Base-by-base conservation (phyloP, 2,113 vertebrate species). In the Leptosomus discolor region DNA sequence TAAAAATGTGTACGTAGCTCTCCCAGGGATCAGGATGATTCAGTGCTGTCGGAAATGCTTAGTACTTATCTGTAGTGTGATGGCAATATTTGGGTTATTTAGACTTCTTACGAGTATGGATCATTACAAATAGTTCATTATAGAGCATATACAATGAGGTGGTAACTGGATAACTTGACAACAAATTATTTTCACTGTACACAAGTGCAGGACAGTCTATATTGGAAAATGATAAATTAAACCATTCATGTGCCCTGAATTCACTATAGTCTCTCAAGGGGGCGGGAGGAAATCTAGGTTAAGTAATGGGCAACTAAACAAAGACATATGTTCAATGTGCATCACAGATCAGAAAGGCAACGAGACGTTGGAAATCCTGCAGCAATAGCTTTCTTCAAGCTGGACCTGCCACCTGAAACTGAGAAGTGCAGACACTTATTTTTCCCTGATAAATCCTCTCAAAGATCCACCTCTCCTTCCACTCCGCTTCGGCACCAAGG, bases 271-370 rank as follows among this genome's bases (percentile, higher is more conserved):
- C 56, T 91, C 86, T 87, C 45, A 48, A 36, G 46, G 19, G 37
- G 3, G 3, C 15, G 15, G 4, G 1, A 2, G 3, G 20, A n/a
- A 86, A 84, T 91, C 65, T 95, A 95, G 57, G 81, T 88, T 95
- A 96, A 96, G 93, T 91, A 91, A 95, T 77, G 87, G 91, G 91
- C 87, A 97, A 51, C 89, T 96, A 96, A 95, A 85, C 85, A 95
- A 88, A 96, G 86, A 96, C 94, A 85, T 95, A 96, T 95, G 94
- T 92, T 96, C 91, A 88, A 34, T 63, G 43, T 60, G 81, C 91
- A 80, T 88, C 70, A 58, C 81, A 80, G 79, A 96, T 92, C 95
- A 92, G 82, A 86, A 90, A 91, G 84, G 84, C 91, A 88, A 85
- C 0, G 2, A 92, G 92, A 87, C 1, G 0, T 16, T 87, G 74